phyloP scores from a whole-genome alignment of 2,888 invertebrate species.

The Ectropis crepuscularia region DNA sequence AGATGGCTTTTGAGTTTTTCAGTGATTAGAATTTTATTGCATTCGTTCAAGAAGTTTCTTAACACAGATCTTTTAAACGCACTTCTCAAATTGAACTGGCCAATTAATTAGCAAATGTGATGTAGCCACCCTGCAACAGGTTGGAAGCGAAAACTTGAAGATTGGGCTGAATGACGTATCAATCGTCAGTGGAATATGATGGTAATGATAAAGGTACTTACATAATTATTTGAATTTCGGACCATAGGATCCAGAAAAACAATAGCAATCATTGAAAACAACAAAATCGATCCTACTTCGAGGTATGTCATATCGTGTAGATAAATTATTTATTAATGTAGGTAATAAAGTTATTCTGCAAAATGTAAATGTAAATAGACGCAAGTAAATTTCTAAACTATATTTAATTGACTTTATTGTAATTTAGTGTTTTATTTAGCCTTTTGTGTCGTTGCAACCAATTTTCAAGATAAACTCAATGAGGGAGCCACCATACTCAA shows the following conservation, averaged over 20 bases:
- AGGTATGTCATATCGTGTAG: conserved; percentile 1
- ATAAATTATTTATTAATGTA: background rate
- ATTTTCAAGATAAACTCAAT: no score
- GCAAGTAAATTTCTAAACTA: background rate
- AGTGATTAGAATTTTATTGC: no score
- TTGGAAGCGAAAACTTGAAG: no score
- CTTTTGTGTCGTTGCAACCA: background rate
- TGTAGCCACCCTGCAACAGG: no score
- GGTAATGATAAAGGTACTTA: conserved; percentile 18
- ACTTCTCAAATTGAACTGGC: no score
- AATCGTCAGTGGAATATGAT: no score
- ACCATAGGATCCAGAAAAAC: conserved; percentile 23
- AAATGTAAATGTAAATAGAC: background rate
- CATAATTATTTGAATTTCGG: conserved; percentile 36
- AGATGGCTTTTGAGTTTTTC: no score
- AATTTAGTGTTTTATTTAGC: conserved; percentile 5
- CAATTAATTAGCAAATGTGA: no score
- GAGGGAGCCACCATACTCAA: no score
- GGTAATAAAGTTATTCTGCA: conserved; percentile 3
- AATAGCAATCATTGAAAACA: conserved; percentile 10
- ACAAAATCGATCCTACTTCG: conserved; percentile 7
- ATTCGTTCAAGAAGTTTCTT: no score
- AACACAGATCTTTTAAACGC: no score
- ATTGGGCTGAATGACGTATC: no score
- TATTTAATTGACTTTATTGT: conserved; percentile 3